Evolutionary conservation across 2,113 vertebrate genomes (phyloP).

Genomic region (Scomber colias): DNA sequence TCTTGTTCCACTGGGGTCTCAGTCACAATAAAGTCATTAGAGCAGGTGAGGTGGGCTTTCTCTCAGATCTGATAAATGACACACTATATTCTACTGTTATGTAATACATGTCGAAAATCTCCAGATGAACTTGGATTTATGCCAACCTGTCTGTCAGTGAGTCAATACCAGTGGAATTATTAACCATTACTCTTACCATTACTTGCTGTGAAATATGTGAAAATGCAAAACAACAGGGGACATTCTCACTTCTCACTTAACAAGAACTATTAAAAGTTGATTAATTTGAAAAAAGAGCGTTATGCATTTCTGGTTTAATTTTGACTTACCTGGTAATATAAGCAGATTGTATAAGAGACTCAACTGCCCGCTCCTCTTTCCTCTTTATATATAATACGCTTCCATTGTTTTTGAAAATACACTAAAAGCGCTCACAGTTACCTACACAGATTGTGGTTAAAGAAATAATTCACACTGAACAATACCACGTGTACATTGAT

Average conservation of each 20-base stretch:
- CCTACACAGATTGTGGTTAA: too few species aligned
- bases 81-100: not conserved
- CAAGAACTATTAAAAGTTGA: not conserved
- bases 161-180: not conserved
- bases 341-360: too few species aligned
- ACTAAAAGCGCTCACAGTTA: too few species aligned
- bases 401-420: too few species aligned
- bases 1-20: constrained; percentile 27
- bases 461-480: too few species aligned
- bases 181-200: not conserved
- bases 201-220: not conserved
- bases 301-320: not conserved
- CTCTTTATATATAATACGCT: not conserved
- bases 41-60: constrained; percentile 2
- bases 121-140: too few species aligned
- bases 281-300: not conserved
- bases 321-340: not conserved
- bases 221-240: not conserved
- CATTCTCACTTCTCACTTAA: too few species aligned
- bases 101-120: not conserved
- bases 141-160: not conserved
- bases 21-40: constrained; percentile 38
- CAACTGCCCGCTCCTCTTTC: not conserved
- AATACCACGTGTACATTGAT: too few species aligned
- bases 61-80: not conserved